Conservation (phyloP, 1,140 invertebrate species). For the Dreissena rostriformis region DNA sequence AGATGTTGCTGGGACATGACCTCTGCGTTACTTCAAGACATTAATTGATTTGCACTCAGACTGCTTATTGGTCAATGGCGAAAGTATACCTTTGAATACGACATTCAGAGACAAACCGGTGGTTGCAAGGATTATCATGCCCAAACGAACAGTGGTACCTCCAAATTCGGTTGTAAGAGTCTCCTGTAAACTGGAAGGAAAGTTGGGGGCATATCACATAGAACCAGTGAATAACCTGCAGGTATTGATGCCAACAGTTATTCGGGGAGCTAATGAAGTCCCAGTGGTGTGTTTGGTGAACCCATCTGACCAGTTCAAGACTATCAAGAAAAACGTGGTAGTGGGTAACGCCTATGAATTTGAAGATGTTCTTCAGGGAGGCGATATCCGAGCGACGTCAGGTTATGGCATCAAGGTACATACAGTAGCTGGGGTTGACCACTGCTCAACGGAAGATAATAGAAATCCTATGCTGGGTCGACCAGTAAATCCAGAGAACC, state of each 20-base stretch:
- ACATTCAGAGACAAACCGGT: not conserved
- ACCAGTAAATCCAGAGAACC: too few species aligned
- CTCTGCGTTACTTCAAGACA: not conserved
- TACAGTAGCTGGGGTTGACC: not conserved
- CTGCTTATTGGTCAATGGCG: not conserved
- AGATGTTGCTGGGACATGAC: not conserved
- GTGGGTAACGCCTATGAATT: not conserved
- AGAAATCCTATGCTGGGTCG: not conserved
- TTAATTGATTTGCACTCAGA: not conserved
- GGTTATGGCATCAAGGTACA: not conserved
- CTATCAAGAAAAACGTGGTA: not conserved
- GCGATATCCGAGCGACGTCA: not conserved
- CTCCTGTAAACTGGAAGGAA: not conserved
- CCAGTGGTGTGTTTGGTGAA: not conserved
- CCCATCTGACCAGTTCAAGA: not conserved
- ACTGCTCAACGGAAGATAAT: not conserved
- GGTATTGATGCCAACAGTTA: not conserved
- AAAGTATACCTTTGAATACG: not conserved
- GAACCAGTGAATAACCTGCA: not conserved
- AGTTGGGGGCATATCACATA: not conserved
- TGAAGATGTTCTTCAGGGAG: not conserved
- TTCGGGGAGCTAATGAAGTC: not conserved
- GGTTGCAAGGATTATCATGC: not conserved
- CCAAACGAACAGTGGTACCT: not conserved
- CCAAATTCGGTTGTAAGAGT: not conserved